phyloP scores from a whole-genome alignment of 2,888 invertebrate species.

The Noctua comes region DNA sequence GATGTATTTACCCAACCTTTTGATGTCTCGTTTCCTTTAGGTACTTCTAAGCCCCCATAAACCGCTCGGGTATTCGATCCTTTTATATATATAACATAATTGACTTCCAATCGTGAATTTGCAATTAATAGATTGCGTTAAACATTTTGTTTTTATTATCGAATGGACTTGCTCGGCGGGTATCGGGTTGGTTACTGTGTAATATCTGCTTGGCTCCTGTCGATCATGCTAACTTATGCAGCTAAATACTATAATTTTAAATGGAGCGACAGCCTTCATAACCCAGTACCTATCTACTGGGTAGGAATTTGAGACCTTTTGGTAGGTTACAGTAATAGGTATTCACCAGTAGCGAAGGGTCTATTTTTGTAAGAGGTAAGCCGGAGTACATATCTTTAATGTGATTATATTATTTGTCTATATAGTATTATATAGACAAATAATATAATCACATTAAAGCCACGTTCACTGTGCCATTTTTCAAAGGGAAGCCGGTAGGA shows the following conservation, averaged over 20 bases:
- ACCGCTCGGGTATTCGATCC: constrained; percentile 3
- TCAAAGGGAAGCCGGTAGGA: no score
- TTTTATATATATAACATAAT: constrained; percentile 35
- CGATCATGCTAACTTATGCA: background rate
- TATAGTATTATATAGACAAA: no score
- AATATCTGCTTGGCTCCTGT: background rate
- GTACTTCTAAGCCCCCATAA: constrained; percentile 20
- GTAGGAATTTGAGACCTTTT: background rate
- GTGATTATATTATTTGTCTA: no score
- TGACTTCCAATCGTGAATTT: constrained; percentile 49
- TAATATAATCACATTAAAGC: no score
- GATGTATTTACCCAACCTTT: constrained; percentile 22
- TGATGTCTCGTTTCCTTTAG: constrained; percentile 22
- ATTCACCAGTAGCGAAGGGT: no score
- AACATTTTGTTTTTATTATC: background rate
- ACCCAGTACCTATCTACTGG: background rate
- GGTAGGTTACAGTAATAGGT: background rate
- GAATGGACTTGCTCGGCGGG: background rate
- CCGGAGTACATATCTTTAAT: no score
- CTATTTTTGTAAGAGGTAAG: no score
- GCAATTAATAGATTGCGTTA: constrained; percentile 32
- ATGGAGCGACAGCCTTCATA: background rate
- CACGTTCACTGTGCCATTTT: no score
- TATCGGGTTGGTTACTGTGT: background rate
- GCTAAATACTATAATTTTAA: background rate